These are phyloP conservation scores for Callipepla californica DNA, from an alignment of 2,113 vertebrate species.

Conservation along the genomic window DNA sequence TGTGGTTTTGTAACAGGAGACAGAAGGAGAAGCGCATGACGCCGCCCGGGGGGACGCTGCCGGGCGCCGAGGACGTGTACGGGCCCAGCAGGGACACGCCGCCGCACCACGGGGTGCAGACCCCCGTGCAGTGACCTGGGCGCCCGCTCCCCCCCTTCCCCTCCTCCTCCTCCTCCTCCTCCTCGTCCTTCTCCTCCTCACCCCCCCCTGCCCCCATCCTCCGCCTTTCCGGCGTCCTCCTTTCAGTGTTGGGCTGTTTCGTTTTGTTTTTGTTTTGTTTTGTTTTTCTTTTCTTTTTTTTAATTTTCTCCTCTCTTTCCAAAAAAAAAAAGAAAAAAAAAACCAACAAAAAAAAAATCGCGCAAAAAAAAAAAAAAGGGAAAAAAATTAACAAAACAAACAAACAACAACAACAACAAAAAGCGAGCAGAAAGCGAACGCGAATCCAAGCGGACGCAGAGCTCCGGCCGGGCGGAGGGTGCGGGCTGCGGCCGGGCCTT, in stretches of 20 bases:
- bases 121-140: constrained; percentile 94
- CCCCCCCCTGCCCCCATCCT: constrained; percentile 28
- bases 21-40: constrained; percentile 99
- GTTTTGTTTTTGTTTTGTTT: constrained; percentile 35
- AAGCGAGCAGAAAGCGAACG: constrained; percentile 60
- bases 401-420: constrained; percentile 2
- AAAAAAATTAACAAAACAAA: too few species aligned
- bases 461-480: too few species aligned
- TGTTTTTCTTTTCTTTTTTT: too few species aligned
- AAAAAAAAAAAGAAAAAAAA: too few species aligned
- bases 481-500: too few species aligned
- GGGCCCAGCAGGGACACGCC: constrained; percentile 93
- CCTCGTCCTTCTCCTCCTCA: background rate
- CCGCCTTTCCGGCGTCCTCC: constrained; percentile 76
- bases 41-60: constrained; percentile 94
- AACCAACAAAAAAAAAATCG: too few species aligned
- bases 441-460: constrained; percentile 13
- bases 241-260: constrained; percentile 46
- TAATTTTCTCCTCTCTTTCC: too few species aligned
- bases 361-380: constrained; percentile 73
- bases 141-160: constrained; percentile 50
- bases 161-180: constrained; percentile 27
- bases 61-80: constrained; percentile 98
- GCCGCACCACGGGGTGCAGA: constrained; percentile 97
- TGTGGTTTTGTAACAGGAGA: constrained; percentile 99